Conservation (phyloP, 2,113 vertebrate genomes). For the Spea bombifrons region DNA sequence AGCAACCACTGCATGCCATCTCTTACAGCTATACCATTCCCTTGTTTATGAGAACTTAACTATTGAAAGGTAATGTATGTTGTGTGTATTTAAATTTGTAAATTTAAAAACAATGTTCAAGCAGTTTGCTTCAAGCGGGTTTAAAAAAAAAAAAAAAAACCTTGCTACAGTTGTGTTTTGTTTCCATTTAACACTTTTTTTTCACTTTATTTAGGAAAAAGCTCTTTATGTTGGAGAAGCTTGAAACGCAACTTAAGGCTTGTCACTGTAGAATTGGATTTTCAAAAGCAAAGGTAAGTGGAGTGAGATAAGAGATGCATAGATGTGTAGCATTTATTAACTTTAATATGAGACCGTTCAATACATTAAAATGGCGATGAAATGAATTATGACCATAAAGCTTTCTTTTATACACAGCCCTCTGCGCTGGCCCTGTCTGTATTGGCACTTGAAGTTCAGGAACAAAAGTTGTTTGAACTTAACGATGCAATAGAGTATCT, state of each 20-base stretch:
- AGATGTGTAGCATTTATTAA: too few relatives aligned
- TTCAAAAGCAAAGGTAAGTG: conserved; percentile 88
- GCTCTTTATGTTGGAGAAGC: conserved; percentile 80
- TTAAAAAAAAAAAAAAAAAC: neutral
- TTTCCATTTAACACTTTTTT: neutral
- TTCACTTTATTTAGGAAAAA: conserved; percentile 66
- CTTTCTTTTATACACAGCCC: conserved; percentile 65
- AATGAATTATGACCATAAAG: neutral
- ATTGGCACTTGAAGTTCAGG: conserved; percentile 76
- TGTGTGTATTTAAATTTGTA: conserved; percentile 16
- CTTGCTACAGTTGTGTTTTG: neutral
- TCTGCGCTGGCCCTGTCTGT: conserved; percentile 86
- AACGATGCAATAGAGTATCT: conserved; percentile 71
- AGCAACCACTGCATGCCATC: conserved; percentile 82
- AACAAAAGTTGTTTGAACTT: conserved; percentile 71
- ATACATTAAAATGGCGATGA: conserved; percentile 28
- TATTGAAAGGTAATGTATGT: conserved; percentile 73
- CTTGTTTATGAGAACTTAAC: conserved; percentile 73
- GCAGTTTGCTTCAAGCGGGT: neutral
- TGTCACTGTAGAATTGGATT: conserved; percentile 89
- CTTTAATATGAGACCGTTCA: neutral
- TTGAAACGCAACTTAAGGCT: conserved; percentile 90
- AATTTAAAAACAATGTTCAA: conserved; percentile 15
- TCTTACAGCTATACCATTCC: conserved; percentile 82
- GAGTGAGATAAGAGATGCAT: too few relatives aligned